Evolutionary conservation across 1,140 invertebrate genomes (phyloP).

Genomic region (Cydia amplana): DNA sequence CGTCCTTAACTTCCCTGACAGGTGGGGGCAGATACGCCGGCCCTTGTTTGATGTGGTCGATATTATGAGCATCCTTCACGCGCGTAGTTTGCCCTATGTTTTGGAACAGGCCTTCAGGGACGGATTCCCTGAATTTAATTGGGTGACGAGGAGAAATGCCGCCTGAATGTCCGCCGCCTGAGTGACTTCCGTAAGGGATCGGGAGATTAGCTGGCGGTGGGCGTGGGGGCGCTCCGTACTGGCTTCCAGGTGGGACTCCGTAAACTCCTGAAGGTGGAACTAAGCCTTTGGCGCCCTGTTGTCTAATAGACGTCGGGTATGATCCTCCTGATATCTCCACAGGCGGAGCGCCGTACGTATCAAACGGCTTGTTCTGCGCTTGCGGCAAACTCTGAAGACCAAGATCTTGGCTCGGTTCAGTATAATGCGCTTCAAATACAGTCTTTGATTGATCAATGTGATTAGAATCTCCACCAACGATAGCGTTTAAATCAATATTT

Average conservation of each 20-base stretch:
- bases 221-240: conserved; percentile 80
- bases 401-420: conserved; percentile 50
- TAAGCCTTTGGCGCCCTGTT: conserved; percentile 77
- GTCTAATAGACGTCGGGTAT: conserved; percentile 74
- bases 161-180: conserved; percentile 70
- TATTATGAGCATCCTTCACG: conserved; percentile 76
- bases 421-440: conserved; percentile 77
- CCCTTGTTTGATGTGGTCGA: conserved; percentile 73
- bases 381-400: neutral
- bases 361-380: conserved; percentile 54
- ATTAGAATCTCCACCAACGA: conserved; percentile 73
- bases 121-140: conserved; percentile 84
- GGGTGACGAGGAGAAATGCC: conserved; percentile 79
- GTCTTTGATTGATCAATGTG: conserved; percentile 77
- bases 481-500: conserved; percentile 72
- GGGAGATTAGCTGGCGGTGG: conserved; percentile 69
- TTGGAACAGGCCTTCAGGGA: conserved; percentile 83
- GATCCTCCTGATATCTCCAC: conserved; percentile 72
- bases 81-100: conserved; percentile 81
- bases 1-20: conserved; percentile 78
- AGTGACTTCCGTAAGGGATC: conserved; percentile 70
- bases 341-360: conserved; percentile 78
- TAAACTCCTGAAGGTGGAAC: conserved; percentile 80
- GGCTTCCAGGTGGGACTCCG: conserved; percentile 77
- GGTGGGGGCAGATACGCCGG: conserved; percentile 84